Evolutionary conservation across 2,888 invertebrate species (phyloP).

Genomic region (Lepas anatifera): DNA sequence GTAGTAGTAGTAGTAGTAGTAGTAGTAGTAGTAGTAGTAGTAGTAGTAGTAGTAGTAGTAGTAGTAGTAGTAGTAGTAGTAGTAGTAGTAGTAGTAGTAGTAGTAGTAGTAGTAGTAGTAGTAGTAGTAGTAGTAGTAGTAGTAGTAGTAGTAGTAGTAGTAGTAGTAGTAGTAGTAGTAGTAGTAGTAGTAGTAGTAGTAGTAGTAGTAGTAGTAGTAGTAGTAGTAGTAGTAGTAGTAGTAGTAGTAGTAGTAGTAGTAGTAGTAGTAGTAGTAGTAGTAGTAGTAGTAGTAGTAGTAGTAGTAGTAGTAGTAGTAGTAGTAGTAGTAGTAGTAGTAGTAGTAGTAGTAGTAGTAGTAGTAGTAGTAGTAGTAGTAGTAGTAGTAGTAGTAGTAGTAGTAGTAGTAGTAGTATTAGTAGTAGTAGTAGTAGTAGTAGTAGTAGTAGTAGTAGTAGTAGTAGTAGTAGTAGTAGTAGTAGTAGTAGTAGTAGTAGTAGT

Average conservation of each 20-base stretch:
- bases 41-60: neutral
- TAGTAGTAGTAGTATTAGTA: no score
- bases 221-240: neutral
- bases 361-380: neutral
- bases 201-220: neutral
- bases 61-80: neutral
- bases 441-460: neutral
- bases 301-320: neutral
- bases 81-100: neutral
- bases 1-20: neutral
- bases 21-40: neutral
- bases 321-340: neutral
- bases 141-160: neutral
- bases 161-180: neutral
- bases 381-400: no score
- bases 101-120: neutral
- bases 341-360: neutral
- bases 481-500: neutral
- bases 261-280: neutral
- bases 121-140: neutral
- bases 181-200: neutral
- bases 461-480: neutral
- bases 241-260: neutral
- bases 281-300: neutral
- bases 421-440: no score